Base-by-base conservation (phyloP, 2,113 vertebrate species). In the Petromus typicus region DNA sequence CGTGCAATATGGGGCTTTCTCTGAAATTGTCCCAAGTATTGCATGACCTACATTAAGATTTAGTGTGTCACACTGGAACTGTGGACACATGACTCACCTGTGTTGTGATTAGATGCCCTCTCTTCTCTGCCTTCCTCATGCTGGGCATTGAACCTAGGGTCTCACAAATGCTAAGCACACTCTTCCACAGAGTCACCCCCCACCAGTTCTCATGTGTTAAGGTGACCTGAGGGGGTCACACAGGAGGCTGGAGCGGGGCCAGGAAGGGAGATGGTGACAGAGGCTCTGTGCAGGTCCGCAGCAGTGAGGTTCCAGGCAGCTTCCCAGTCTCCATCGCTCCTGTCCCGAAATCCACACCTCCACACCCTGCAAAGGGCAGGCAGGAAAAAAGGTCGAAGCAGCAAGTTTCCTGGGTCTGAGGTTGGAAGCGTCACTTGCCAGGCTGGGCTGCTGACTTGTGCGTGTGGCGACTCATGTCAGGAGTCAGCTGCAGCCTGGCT, bases 1-100 rank as follows among this genome's bases (percentile, higher is more conserved):
- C 66, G 95, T 85, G 59, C 67, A 80, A 93, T 22, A 32, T 7
- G 59, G 86, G 57, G 30, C 80, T 69, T 93, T 54, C 76, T 84
- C 69, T 82, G 76, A 69, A 93, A 84, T 27, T 20, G 40, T 13
- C 34, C 57, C 37, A 8, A 83, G 37, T 43, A 32, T 43, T 57
- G 0, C 54, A 75, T 2, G 59, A 63, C 43, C 25, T 57, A 23
- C 37, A 11, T 32, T 27, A 79, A 86, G 56, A n/a, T 12, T n/a
- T 54, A 4, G 27, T 48, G 45, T 40, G 22, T 64, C 43, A 66
- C 18, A 6, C 23, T 40, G 37, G 45, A 34, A 78, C 71, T 92
- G 32, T 73, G 75, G 34, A 66, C 40, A 67, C 37, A 34, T 30
- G 14, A 76, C 23, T 54, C 14, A 22, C 5, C 18, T 3, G 14